These are phyloP conservation scores for Marronus borbonicus DNA, from an alignment of 2,888 invertebrate genomes.

Conservation along the genomic window DNA sequence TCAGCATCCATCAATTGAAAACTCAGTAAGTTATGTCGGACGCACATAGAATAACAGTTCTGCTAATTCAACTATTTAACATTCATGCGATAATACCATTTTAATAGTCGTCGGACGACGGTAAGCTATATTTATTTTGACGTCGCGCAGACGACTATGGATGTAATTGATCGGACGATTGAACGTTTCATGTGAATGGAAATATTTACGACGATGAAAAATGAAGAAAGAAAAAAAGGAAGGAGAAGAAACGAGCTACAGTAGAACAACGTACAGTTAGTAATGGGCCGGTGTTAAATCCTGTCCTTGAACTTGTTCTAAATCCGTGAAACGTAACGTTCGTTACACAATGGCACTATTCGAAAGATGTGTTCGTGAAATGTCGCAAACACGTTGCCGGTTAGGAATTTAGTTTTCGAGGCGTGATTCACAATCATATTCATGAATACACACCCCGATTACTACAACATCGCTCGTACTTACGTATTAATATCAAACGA, in stretches of 20 bases:
- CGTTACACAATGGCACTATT: slow-evolving; percentile 31
- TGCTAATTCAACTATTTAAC: slow-evolving; percentile 5
- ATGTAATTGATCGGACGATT: not conserved
- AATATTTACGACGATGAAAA: slow-evolving; percentile 18
- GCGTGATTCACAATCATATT: slow-evolving; percentile 22
- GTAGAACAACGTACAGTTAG: slow-evolving; percentile 44
- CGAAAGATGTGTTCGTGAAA: slow-evolving; percentile 23
- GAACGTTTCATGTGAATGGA: slow-evolving; percentile 32
- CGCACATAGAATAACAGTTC: not conserved
- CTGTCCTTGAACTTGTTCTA: slow-evolving; percentile 43
- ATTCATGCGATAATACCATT: not conserved
- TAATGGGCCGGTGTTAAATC: slow-evolving; percentile 26
- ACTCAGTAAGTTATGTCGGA: not conserved
- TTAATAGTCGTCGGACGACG: not conserved
- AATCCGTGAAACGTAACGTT: slow-evolving; percentile 31
- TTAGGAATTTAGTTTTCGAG: slow-evolving; percentile 21
- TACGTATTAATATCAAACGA: slow-evolving; percentile 12
- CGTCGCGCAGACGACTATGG: not conserved
- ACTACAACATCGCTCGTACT: not conserved
- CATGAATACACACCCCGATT: slow-evolving; percentile 6
- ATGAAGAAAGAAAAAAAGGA: slow-evolving; percentile 40
- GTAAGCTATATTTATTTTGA: slow-evolving; percentile 10
- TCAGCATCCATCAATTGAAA: too few species aligned
- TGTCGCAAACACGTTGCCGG: slow-evolving; percentile 23
- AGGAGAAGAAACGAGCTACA: slow-evolving; percentile 22